Conservation (phyloP, 2,113 vertebrate genomes). For the Xiphophorus couchianus region DNA sequence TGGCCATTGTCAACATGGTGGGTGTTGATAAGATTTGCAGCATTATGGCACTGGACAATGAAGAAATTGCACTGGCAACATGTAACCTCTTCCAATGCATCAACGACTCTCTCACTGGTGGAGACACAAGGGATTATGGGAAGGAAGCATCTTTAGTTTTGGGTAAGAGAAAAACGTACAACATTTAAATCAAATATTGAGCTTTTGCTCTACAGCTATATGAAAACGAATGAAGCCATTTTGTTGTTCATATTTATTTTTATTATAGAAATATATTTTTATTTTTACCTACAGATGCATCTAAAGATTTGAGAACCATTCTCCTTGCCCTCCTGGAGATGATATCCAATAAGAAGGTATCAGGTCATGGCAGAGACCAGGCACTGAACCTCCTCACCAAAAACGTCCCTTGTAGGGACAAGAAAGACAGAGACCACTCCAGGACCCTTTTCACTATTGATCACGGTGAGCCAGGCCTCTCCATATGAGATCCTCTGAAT, state of each 20-base stretch:
- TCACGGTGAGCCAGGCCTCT: constrained; percentile 81
- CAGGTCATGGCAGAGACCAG: constrained; percentile 92
- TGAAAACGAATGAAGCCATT: not conserved
- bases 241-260: not conserved
- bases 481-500: not conserved
- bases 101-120: constrained; percentile 88
- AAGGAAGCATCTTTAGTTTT: constrained; percentile 92
- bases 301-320: constrained; percentile 90
- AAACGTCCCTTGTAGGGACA: constrained; percentile 89
- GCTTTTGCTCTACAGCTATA: not conserved
- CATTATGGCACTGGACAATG: constrained; percentile 89
- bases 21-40: constrained; percentile 87
- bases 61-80: constrained; percentile 89
- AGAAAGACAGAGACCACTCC: constrained; percentile 84
- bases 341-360: constrained; percentile 89
- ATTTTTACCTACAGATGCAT: constrained; percentile 79
- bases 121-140: constrained; percentile 86
- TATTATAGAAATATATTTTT: not conserved
- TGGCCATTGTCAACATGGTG: constrained; percentile 86
- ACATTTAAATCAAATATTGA: not conserved
- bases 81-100: constrained; percentile 92
- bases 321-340: constrained; percentile 89
- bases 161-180: constrained; percentile 76
- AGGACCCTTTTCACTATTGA: constrained; percentile 89
- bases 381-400: constrained; percentile 93